A percentile compares a stretch with the other conserved stretches of the same genome.
These are phyloP conservation scores for Lasioglossum villosulum DNA, from an alignment of 2,888 invertebrate species.

Conservation along the genomic window DNA sequence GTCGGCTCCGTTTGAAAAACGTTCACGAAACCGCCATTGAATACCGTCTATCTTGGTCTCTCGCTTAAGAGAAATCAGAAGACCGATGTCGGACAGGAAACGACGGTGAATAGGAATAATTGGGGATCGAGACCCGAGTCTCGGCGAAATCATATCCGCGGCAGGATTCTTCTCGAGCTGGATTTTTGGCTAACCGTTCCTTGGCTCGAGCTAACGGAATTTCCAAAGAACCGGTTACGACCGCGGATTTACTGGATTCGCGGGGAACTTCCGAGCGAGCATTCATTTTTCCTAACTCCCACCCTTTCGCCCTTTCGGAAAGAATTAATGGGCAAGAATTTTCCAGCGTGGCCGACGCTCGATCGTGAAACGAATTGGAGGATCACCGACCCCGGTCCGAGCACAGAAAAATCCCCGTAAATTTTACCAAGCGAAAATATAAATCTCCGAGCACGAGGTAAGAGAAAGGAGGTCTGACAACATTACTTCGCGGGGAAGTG, in stretches of 20 bases:
- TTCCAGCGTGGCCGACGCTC: background rate
- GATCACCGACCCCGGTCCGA: constrained; percentile 14
- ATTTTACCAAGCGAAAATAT: background rate
- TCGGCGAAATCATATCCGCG: background rate
- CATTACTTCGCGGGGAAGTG: background rate
- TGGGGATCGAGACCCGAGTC: background rate
- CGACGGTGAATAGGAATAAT: constrained; percentile 11
- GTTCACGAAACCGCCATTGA: background rate
- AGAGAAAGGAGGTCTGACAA: background rate
- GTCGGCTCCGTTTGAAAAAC: background rate
- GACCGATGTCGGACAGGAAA: background rate
- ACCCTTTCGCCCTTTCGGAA: no score
- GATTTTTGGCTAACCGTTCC: constrained; percentile 8
- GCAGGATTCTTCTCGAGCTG: background rate
- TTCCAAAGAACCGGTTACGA: background rate
- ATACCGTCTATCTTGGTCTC: background rate
- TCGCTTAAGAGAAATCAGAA: background rate
- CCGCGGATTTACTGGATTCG: constrained; percentile 8
- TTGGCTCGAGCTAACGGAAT: background rate
- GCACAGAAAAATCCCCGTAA: constrained; percentile 1
- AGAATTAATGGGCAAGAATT: constrained; percentile 39
- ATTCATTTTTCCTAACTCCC: background rate
- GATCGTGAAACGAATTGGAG: constrained; percentile 31
- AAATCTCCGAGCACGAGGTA: background rate
- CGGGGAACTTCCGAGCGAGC: background rate